Percentiles rank a stretch among this genome's conserved stretches.
phyloP scores from a whole-genome alignment of 2,113 vertebrate genomes.

The Ochotona princeps region DNA sequence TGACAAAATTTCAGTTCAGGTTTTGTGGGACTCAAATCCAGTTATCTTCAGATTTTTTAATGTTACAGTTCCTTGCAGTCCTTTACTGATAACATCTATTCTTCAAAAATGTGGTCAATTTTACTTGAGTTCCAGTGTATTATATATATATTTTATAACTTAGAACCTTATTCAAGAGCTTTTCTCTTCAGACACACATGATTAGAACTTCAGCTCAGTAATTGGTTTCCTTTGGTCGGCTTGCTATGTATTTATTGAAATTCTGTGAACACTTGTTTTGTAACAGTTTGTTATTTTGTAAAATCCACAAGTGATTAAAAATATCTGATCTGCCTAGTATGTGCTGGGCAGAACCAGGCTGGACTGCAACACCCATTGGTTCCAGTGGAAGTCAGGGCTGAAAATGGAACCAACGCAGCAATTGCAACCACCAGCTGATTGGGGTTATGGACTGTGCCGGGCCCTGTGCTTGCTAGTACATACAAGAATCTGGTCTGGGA shows the following conservation, averaged over 20 bases:
- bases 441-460: too few species aligned
- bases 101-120: constrained; percentile 61
- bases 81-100: constrained; percentile 31
- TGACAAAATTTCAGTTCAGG: constrained; percentile 54
- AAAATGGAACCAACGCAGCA: too few species aligned
- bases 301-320: constrained; percentile 36
- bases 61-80: constrained; percentile 33
- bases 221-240: background rate
- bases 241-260: constrained; percentile 17
- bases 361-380: too few species aligned
- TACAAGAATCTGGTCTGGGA: too few species aligned
- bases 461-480: too few species aligned
- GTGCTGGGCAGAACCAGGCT: too few species aligned
- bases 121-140: constrained; percentile 47
- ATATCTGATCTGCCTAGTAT: background rate
- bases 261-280: constrained; percentile 1
- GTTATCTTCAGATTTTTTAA: constrained; percentile 40
- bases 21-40: background rate
- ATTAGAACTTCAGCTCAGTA: constrained; percentile 38
- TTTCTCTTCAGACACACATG: background rate
- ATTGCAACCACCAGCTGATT: too few species aligned
- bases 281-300: background rate
- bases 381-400: too few species aligned
- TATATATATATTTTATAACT: constrained; percentile 42
- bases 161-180: constrained; percentile 48